Evolutionary conservation across 1,140 invertebrate genomes (phyloP), one percentile per base, ranked within the genome.

Genomic region (Parasteatoda tepidariorum): DNA sequence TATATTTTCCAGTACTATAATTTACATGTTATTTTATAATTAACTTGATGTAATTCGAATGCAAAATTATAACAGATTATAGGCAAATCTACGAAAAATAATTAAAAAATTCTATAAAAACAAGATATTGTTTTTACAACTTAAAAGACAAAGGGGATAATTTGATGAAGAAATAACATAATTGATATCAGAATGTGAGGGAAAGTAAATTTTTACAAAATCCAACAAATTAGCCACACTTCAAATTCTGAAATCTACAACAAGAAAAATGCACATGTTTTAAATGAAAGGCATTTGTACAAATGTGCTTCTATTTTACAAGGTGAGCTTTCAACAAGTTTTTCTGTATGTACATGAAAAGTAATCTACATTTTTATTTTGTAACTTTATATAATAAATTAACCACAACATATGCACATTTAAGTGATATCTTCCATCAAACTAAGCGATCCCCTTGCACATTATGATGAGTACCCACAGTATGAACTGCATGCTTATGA

Each of bases 391-490:
- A 66, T 30, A 67, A 59, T 41, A 57, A 57, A 79, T 54, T 41
- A 79, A 54, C 26, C 31, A 26, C 33, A 78, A 78, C 76, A 79
- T 55, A 13, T 38, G 33, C 30, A 66, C 13, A 18, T 28, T 33
- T 31, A 15, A n/a, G 62, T 66, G 11, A 24, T 33, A 11, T 28
- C 15, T 18, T 33, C 31, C 26, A 48, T 84, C 83, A 84, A 4
- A 84, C 83, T 22, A 84, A 55, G 26, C 83, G 74, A 59, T 84
- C 83, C 5, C 83, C 83, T 84, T 84, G 83, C 18, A 84, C 83
- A 31, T 67, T 84, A 34, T 79, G 74, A 73, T 84, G 83, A 7
- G 75, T 74, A 24, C 61, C 74, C 54, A 71, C 74, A 62, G 74
- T 84, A 59, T 84, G 83, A 67, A 74, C 64, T 61, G 83, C 64